phyloP scores from a whole-genome alignment of 2,888 invertebrate species.

The Eremobia ochroleuca region DNA sequence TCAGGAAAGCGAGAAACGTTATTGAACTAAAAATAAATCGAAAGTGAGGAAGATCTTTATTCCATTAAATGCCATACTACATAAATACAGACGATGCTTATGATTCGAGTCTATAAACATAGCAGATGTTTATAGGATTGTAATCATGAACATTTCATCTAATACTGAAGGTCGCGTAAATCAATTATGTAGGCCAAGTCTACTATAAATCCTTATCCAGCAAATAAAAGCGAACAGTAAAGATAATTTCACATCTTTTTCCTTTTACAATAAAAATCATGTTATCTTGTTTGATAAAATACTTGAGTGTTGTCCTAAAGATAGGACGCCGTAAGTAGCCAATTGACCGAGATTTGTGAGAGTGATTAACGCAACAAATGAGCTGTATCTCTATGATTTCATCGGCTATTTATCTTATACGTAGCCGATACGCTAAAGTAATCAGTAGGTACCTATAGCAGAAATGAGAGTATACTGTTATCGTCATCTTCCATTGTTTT shows the following conservation, averaged over 20 bases:
- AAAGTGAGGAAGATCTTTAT: neutral
- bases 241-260: slow-evolving; percentile 43
- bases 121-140: neutral
- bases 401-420: slow-evolving; percentile 26
- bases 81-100: neutral
- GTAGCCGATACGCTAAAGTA: slow-evolving; percentile 12
- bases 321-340: slow-evolving; percentile 68
- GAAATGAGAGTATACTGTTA: slow-evolving; percentile 1
- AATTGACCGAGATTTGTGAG: slow-evolving; percentile 74
- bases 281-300: slow-evolving; percentile 50
- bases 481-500: neutral
- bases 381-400: slow-evolving; percentile 19
- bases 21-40: neutral
- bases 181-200: slow-evolving; percentile 45
- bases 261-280: slow-evolving; percentile 45
- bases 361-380: slow-evolving; percentile 47
- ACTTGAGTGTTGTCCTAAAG: slow-evolving; percentile 46
- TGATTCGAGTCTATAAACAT: neutral
- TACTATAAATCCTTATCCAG: slow-evolving; percentile 36
- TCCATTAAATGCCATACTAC: neutral
- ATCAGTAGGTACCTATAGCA: slow-evolving; percentile 1
- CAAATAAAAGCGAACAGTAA: slow-evolving; percentile 23
- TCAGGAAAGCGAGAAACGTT: neutral
- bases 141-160: slow-evolving; percentile 20
- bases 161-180: slow-evolving; percentile 37